These are phyloP conservation scores for Sapajus apella DNA, from an alignment of 2,113 vertebrate genomes.

Conservation along the genomic window DNA sequence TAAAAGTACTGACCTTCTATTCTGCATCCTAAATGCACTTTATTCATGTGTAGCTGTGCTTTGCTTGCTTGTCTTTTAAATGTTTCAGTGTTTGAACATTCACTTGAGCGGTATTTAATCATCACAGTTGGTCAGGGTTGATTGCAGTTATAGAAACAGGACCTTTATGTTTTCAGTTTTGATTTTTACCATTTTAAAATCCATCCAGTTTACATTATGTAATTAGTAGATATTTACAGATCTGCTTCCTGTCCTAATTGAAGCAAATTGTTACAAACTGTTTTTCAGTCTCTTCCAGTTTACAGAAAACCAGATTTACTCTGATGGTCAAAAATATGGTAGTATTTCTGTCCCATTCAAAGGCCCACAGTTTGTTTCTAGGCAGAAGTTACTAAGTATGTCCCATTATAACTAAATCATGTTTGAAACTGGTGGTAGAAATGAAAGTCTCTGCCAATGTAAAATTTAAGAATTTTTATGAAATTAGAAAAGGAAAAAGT, in stretches of 20 bases:
- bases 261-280: neutral
- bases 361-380: neutral
- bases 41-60: neutral
- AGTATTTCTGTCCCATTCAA: neutral
- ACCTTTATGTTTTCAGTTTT: conserved; percentile 36
- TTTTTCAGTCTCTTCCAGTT: conserved; percentile 4
- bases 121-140: neutral
- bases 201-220: neutral
- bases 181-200: neutral
- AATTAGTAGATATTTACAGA: conserved; percentile 1
- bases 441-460: neutral
- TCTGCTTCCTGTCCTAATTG: neutral
- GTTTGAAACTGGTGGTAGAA: neutral
- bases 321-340: neutral
- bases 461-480: conserved; percentile 21
- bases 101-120: neutral
- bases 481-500: conserved; percentile 7
- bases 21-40: neutral
- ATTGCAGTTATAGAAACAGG: neutral
- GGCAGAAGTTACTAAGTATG: neutral
- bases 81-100: neutral
- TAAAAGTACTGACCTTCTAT: neutral
- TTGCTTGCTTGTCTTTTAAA: neutral
- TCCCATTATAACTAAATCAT: neutral
- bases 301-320: conserved; percentile 8